Percentiles rank a stretch among this genome's conserved stretches.
These are phyloP conservation scores for Pachyuromys duprasi DNA, from an alignment of 2,797 vertebrate genomes.

Conservation along the genomic window DNA sequence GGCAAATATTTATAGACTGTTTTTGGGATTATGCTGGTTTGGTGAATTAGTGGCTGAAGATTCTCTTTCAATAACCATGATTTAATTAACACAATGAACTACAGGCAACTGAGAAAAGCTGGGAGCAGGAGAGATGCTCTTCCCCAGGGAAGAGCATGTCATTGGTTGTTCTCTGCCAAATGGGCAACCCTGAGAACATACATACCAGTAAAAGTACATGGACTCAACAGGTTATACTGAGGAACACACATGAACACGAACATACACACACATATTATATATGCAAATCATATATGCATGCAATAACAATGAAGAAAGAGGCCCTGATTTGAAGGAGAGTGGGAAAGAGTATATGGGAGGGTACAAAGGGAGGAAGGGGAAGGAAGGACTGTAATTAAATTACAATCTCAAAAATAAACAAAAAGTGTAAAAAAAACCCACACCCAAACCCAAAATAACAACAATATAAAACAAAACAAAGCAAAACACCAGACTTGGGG, in stretches of 20 bases:
- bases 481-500: neutral
- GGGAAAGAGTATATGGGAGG: neutral
- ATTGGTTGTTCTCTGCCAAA: neutral
- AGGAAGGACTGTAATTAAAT: neutral
- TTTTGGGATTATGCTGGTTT: neutral
- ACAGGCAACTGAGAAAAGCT: neutral
- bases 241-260: neutral
- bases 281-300: rapidly evolving
- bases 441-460: too few species aligned
- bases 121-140: neutral
- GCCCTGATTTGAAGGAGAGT: neutral
- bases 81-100: neutral
- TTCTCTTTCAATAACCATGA: neutral
- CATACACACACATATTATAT: neutral
- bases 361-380: neutral
- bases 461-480: neutral
- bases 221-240: neutral
- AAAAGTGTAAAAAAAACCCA: neutral
- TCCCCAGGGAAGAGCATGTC: neutral
- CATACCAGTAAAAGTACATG: neutral
- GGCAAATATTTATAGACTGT: neutral
- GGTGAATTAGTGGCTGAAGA: neutral
- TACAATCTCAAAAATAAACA: neutral
- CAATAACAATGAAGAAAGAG: neutral
- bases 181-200: neutral